A percentile compares a stretch with the other conserved stretches of the same genome.
Evolutionary conservation across 2,797 vertebrate species (phyloP).

Genomic region (Lophius americanus): DNA sequence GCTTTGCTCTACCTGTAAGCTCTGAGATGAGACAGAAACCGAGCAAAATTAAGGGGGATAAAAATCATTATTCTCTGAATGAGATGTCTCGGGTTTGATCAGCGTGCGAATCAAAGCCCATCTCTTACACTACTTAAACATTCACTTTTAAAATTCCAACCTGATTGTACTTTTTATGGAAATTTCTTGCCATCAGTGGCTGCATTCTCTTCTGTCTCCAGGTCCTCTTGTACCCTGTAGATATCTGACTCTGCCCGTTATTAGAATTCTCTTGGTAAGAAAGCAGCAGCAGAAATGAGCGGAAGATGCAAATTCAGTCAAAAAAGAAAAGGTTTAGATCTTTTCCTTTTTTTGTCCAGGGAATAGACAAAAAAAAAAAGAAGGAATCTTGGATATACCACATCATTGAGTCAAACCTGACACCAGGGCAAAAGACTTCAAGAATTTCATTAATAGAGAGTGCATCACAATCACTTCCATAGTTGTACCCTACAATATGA

Average conservation of each 20-base stretch:
- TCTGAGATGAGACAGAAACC: slow-evolving; percentile 82
- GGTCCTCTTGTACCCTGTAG: slow-evolving; percentile 93
- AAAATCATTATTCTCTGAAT: slow-evolving; percentile 97
- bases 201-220: slow-evolving; percentile 95
- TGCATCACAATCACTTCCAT: slow-evolving; percentile 52
- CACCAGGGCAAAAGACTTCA: slow-evolving; percentile 64
- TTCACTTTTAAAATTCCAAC: slow-evolving; percentile 99
- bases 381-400: slow-evolving; percentile 65
- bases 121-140: slow-evolving; percentile 99
- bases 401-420: slow-evolving; percentile 76
- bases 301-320: slow-evolving; percentile 95
- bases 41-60: slow-evolving; percentile 79
- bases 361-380: slow-evolving; percentile 62
- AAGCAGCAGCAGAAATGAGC: slow-evolving; percentile 93
- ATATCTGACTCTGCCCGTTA: slow-evolving; percentile 93
- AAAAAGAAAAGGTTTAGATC: slow-evolving; percentile 95
- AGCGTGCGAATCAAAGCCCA: slow-evolving; percentile 98
- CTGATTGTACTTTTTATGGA: slow-evolving; percentile 99
- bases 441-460: slow-evolving; percentile 62
- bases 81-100: slow-evolving; percentile 97
- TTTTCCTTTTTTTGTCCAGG: slow-evolving; percentile 79
- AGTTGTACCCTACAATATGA: neutral
- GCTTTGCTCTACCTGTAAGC: slow-evolving; percentile 85
- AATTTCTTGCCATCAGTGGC: slow-evolving; percentile 97
- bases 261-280: slow-evolving; percentile 98